A percentile compares a stretch with the other conserved stretches of the same genome.
These are phyloP conservation scores for Podabrus alpinus DNA, from an alignment of 2,888 invertebrate genomes.

Conservation along the genomic window DNA sequence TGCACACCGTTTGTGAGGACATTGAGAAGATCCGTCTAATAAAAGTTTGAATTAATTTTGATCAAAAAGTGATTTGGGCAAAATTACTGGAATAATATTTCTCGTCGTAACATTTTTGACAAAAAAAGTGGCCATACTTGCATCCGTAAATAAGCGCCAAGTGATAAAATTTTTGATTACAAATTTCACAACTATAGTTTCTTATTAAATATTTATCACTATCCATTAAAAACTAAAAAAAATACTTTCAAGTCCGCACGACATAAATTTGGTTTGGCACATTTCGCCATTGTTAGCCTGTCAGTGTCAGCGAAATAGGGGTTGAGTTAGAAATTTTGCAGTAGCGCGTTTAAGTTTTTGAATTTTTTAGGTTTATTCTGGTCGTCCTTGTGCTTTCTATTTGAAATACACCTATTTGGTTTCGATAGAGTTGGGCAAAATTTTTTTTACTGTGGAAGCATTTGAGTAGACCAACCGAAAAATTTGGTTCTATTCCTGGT, in stretches of 20 bases:
- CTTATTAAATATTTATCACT: background rate
- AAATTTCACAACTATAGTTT: slow-evolving; percentile 15
- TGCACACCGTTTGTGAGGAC: slow-evolving; percentile 6
- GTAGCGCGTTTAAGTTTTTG: background rate
- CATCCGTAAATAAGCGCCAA: slow-evolving; percentile 26
- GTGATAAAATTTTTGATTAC: slow-evolving; percentile 11
- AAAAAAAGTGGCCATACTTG: slow-evolving; percentile 37
- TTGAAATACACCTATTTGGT: no score
- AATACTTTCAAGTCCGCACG: background rate
- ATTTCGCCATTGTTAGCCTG: background rate
- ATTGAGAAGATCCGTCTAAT: slow-evolving; percentile 4
- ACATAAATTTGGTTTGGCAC: background rate
- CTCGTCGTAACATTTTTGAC: slow-evolving; percentile 34
- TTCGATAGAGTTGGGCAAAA: no score
- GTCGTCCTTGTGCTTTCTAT: no score
- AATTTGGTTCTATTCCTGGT: no score
- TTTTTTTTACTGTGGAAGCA: no score
- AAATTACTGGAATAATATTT: slow-evolving; percentile 32
- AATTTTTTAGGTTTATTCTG: no score
- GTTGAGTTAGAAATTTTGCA: background rate
- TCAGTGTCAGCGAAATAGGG: background rate
- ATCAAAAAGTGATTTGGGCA: background rate
- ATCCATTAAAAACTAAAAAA: background rate
- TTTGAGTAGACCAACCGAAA: no score
- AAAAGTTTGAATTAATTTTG: background rate